Conservation (phyloP, 1,140 invertebrate genomes). For the Meteorus sp. region DNA sequence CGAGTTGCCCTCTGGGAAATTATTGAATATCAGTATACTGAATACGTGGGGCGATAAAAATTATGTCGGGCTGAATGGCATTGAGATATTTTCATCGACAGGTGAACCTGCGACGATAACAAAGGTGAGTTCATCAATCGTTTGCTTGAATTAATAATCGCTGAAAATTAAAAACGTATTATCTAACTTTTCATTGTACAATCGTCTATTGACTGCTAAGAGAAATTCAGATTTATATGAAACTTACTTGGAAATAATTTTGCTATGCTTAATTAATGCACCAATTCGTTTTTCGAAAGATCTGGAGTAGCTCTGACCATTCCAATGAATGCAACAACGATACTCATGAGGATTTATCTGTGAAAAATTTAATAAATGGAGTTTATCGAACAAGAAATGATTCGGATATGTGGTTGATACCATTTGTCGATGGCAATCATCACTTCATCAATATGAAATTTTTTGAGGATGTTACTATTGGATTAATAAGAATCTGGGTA, state of each 20-base stretch:
- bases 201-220: not conserved
- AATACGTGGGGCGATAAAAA: conserved; percentile 83
- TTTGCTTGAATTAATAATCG: conserved; percentile 15
- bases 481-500: conserved; percentile 80
- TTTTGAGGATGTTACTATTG: conserved; percentile 62
- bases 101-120: conserved; percentile 64
- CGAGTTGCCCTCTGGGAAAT: conserved; percentile 70
- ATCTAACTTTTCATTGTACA: not conserved
- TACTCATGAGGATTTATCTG: conserved; percentile 56
- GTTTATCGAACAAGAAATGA: conserved; percentile 75
- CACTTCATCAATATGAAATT: conserved; percentile 68
- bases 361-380: conserved; percentile 70
- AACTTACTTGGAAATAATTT: not conserved
- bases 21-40: conserved; percentile 70
- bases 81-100: conserved; percentile 73
- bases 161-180: not conserved
- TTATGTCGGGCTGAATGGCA: conserved; percentile 78
- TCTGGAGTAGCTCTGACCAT: conserved; percentile 66
- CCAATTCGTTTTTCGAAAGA: conserved; percentile 53
- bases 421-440: conserved; percentile 61
- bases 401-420: conserved; percentile 74
- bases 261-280: not conserved
- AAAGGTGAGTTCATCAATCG: conserved; percentile 62
- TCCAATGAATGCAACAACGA: conserved; percentile 64
- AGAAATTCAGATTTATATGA: not conserved